Base-by-base conservation (phyloP, 2,888 invertebrate species). In the Blomia tropicalis region DNA sequence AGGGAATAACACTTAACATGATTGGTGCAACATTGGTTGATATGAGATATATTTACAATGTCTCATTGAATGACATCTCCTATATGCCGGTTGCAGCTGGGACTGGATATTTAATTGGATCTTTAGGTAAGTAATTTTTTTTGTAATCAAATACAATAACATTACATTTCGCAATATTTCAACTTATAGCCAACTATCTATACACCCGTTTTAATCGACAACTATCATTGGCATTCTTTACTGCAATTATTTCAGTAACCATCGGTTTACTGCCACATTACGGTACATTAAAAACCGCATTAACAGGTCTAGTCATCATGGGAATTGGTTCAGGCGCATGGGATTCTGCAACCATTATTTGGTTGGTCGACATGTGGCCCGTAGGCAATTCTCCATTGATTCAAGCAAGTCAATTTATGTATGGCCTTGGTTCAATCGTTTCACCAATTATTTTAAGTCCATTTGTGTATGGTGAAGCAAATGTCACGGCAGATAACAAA, bases 331-430 rank as follows among this genome's bases (percentile, higher is more conserved):
- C 23, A 23, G 62, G 62, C 23, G 58, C 58, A 7, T 62, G 58
- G 62, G 62, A 62, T 30, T 17, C 5, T 4, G 58, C 58, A n/a
- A 62, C 27, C n/a, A 44, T 27, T 22, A 31, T 63, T 17, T 64
- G 64, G 64, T 30, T 64, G 14, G 44, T 64, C 22, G 62, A 59
- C 14, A 44, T 63, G 54, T 64, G 62, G 23, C 58, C 43, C 17
- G 41, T 43, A 23, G 43, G 51, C 19, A 51, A 56, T 22, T 14
- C 64, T 29, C 17, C 62, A 32, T 4, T 63, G 3, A 31, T 64
- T 1, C 64, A 64, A 41, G 43, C 58, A 29, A 36, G 30, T n/a
- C 63, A 63, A 29, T 59, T 63, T 36, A 41, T 64, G 25, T 63
- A 44, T 43, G 64, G 64, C 30, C 22, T 51, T 19, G 64, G 64